phyloP scores from a whole-genome alignment of 2,113 vertebrate species.

The Megaceryle torquata region DNA sequence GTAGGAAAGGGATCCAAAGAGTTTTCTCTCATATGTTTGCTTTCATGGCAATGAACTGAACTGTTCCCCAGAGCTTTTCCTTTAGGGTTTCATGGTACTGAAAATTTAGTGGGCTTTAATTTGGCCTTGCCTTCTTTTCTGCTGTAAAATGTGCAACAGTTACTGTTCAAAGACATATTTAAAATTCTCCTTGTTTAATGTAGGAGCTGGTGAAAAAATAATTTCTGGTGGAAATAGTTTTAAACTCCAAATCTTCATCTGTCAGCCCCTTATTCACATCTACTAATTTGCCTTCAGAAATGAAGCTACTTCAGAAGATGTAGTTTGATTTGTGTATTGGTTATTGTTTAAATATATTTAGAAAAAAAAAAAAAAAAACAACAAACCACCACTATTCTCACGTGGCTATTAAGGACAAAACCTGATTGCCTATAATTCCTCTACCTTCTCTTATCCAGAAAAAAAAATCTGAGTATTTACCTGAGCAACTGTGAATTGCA shows the following conservation, averaged over 20 bases:
- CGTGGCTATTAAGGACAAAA: background rate
- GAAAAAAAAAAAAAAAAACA: background rate
- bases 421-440: background rate
- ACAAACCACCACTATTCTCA: background rate
- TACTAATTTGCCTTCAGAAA: background rate
- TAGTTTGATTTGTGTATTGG: background rate
- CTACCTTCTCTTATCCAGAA: background rate
- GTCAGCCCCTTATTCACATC: background rate
- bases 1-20: conserved; percentile 36
- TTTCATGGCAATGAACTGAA: background rate
- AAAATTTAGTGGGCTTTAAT: conserved; percentile 22
- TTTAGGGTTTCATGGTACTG: conserved; percentile 3
- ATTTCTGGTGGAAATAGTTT: background rate
- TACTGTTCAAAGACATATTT: background rate
- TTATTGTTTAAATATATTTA: background rate
- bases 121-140: background rate
- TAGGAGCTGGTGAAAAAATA: background rate
- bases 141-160: background rate
- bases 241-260: background rate
- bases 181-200: background rate
- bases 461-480: background rate
- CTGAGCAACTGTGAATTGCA: background rate
- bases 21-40: conserved; percentile 25
- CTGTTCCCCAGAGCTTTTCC: background rate
- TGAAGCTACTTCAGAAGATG: background rate